Evolutionary conservation across 2,113 vertebrate genomes (phyloP).

Genomic region (Rhizomys pruinosus): DNA sequence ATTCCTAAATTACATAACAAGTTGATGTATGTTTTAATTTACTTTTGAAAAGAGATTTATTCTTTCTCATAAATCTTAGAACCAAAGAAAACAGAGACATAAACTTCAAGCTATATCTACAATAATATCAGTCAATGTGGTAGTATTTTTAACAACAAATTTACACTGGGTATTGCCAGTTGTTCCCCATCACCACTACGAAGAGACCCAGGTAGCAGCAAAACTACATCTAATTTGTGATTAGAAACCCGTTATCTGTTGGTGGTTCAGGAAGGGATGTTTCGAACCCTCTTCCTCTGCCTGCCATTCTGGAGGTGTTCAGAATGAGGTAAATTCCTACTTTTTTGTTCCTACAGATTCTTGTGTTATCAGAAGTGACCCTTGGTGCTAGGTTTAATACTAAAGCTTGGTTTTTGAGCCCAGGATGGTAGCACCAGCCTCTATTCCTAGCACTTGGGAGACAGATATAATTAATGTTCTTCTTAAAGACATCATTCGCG

Average conservation of each 20-base stretch:
- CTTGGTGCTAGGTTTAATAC: background rate
- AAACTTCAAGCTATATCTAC: too few relatives aligned
- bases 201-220: background rate
- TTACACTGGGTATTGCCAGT: background rate
- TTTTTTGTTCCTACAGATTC: background rate
- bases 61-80: too few relatives aligned
- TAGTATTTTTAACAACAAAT: too few relatives aligned
- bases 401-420: background rate
- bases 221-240: background rate
- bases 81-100: too few relatives aligned
- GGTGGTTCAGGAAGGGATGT: background rate
- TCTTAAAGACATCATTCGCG: background rate
- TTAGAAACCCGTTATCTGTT: background rate
- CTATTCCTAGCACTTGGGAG: too few relatives aligned
- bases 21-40: too few relatives aligned
- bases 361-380: background rate
- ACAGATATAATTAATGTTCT: background rate
- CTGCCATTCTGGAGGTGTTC: background rate
- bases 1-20: too few relatives aligned
- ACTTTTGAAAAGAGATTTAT: too few relatives aligned
- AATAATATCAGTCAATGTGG: too few relatives aligned
- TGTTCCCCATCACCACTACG: background rate
- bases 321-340: background rate
- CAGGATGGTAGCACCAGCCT: too few relatives aligned
- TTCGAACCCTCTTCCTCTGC: background rate